Conservation (phyloP, 2,113 vertebrate species). For the Rhegmatorhina hoffmannsi region DNA sequence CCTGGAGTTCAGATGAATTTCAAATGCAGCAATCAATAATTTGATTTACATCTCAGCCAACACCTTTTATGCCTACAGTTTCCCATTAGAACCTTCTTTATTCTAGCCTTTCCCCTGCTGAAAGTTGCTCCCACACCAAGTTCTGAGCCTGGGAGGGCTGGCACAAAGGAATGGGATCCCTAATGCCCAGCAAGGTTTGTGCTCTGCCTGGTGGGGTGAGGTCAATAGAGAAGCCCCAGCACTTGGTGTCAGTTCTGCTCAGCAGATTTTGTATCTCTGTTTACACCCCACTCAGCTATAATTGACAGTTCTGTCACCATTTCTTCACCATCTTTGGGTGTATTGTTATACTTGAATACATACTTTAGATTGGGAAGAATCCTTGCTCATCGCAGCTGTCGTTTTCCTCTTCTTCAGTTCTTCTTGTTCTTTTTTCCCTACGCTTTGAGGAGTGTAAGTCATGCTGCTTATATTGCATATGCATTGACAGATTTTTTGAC, state of each 20-base stretch:
- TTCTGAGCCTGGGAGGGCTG: not conserved
- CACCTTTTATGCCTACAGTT: not conserved
- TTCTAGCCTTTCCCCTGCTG: not conserved
- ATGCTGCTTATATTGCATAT: constrained; percentile 72
- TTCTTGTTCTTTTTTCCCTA: constrained; percentile 68
- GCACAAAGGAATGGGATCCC: not conserved
- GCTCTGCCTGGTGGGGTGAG: not conserved
- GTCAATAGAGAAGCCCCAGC: not conserved
- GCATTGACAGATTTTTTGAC: constrained; percentile 78
- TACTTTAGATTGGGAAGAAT: constrained; percentile 38
- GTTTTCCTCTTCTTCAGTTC: constrained; percentile 56
- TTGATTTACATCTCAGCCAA: not conserved
- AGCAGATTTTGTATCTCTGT: constrained; percentile 64
- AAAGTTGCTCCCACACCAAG: not conserved
- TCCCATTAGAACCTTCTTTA: not conserved
- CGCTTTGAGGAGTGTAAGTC: constrained; percentile 72
- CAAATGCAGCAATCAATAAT: not conserved
- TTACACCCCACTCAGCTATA: constrained; percentile 61
- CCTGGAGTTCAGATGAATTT: not conserved
- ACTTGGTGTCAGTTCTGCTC: constrained; percentile 44
- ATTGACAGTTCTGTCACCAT: constrained; percentile 73
- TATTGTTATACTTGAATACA: constrained; percentile 72
- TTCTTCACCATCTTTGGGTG: constrained; percentile 64
- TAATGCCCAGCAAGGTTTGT: not conserved
- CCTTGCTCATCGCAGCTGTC: constrained; percentile 72